A percentile compares a stretch with the other conserved stretches of the same genome.
Evolutionary conservation across 1,140 invertebrate genomes (phyloP).

Genomic region (Nasonia longicornis): DNA sequence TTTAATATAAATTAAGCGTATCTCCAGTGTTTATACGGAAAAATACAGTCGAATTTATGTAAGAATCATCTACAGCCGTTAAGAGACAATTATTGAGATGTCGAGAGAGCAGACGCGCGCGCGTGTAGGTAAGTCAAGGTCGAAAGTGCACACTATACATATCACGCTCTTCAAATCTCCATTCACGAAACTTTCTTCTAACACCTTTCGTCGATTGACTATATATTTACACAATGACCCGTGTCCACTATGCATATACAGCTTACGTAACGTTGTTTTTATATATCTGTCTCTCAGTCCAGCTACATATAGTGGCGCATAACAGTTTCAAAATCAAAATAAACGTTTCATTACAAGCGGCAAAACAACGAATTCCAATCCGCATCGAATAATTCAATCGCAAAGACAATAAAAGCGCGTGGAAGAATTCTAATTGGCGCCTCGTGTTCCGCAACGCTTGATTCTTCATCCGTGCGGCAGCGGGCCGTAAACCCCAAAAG

Average conservation of each 20-base stretch:
- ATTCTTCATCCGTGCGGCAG: no score
- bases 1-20: no score
- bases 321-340: background rate
- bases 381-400: background rate
- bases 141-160: background rate
- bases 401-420: no score
- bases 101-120: background rate
- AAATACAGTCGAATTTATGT: background rate
- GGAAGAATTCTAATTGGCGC: no score
- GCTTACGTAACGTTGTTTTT: background rate
- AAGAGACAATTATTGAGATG: no score
- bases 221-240: background rate
- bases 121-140: constrained; percentile 24
- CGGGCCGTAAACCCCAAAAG: background rate
- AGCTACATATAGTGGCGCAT: no score
- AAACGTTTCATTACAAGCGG: background rate
- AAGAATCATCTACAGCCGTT: background rate
- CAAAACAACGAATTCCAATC: background rate
- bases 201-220: background rate
- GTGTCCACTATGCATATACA: background rate
- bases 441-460: no score
- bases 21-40: background rate
- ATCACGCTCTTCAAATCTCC: background rate
- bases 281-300: background rate
- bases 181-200: constrained; percentile 24